Evolutionary conservation across 2,888 invertebrate species (phyloP), one percentile per base, ranked within the genome.

Genomic region (Galerucella calmariensis): DNA sequence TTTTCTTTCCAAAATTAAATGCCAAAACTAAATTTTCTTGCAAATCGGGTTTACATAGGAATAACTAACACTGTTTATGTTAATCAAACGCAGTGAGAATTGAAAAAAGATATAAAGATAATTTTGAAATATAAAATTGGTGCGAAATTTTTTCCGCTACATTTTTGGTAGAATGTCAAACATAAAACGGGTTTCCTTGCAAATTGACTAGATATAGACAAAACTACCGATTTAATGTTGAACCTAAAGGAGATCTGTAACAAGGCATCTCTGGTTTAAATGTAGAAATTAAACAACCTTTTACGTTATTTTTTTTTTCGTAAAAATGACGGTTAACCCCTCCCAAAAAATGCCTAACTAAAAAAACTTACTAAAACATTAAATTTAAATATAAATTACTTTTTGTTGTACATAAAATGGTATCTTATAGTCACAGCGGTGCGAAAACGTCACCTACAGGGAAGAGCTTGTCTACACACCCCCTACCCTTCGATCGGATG

Each of bases 361-460:
- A 72, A 71, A 65, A 75, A 76, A 73, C 66, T 69, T 71, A 75
- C 56, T 66, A 67, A 69, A 73, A 58, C n/a, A 70, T 63, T 76
- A 73, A 75, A 79, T 77, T 75, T 75, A 76, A 77, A 72, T 71
- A 75, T 44, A 76, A 72, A 72, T 72, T 77, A 73, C 69, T 72
- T 65, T 27, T 44, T 67, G 72, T 77, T 78, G 72, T 77, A 79
- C 72, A 77, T 75, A 70, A 79, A 79, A 56, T 56, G 75, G 77
- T 79, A 78, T 80, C 78, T 80, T 16, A 56, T 78, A 79, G 77
- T 79, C 81, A 81, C 81, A 80, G 79, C 78, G 76, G 79, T 79
- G 81, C 81, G 81, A 81, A 80, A 81, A 81, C 79, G 80, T 80
- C 80, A 81, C 80, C 81, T 79, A 81, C 79, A 80, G 78, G 78